A percentile compares a stretch with the other conserved stretches of the same genome.
phyloP scores from a whole-genome alignment of 2,888 invertebrate species.

The Keiferia lycopersicella region DNA sequence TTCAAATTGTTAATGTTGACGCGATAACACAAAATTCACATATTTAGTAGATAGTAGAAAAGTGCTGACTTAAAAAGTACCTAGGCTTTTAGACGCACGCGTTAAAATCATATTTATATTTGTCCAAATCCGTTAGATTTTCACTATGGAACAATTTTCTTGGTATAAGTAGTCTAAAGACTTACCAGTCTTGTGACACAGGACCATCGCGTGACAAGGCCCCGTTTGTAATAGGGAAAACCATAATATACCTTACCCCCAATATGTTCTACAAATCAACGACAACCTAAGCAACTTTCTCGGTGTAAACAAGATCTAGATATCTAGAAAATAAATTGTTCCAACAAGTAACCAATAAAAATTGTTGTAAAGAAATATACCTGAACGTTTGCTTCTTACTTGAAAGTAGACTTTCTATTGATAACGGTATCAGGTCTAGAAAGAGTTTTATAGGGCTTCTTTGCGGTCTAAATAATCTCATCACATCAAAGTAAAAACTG shows the following conservation, averaged over 20 bases:
- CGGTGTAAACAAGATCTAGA: constrained; percentile 33
- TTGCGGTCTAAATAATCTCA: neutral
- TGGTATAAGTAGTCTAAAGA: neutral
- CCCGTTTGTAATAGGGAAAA: constrained; percentile 59
- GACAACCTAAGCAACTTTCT: constrained; percentile 37
- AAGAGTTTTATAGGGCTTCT: neutral
- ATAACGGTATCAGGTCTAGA: constrained; percentile 1
- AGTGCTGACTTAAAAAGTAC: no score
- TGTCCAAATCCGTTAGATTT: no score
- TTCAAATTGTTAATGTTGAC: no score
- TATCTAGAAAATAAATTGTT: constrained; percentile 43
- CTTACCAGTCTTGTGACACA: neutral
- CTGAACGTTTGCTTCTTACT: neutral
- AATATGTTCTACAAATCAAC: constrained; percentile 43
- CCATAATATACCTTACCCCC: constrained; percentile 57
- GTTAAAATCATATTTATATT: no score
- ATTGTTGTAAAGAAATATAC: constrained; percentile 12
- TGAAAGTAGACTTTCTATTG: constrained; percentile 9
- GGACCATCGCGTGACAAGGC: constrained; percentile 61
- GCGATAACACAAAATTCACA: no score
- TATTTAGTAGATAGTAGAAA: no score
- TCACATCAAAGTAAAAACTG: neutral
- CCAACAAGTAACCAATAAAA: constrained; percentile 21
- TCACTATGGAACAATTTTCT: no score
- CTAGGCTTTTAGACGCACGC: no score